Percentiles rank a stretch among this genome's conserved stretches.
phyloP scores from a whole-genome alignment of 2,888 invertebrate species.

The Pogonocherus hispidulus region DNA sequence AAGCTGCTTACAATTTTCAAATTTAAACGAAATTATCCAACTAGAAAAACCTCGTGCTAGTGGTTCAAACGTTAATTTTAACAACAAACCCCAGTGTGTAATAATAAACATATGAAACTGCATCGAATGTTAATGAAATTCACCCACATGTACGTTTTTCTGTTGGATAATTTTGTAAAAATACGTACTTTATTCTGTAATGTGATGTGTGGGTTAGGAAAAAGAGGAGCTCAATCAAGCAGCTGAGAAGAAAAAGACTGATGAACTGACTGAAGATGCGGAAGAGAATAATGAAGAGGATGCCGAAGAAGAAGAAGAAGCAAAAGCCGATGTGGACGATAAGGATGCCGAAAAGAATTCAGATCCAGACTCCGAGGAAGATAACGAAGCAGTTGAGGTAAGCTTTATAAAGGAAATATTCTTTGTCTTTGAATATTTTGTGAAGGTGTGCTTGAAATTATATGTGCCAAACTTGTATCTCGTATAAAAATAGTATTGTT shows the following conservation, averaged over 20 bases:
- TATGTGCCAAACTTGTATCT: too few species aligned
- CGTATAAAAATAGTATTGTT: too few species aligned
- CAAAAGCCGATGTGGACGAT: constrained; percentile 63
- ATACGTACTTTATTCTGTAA: not conserved
- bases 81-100: too few species aligned
- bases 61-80: too few species aligned
- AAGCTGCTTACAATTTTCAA: not conserved
- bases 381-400: constrained; percentile 57
- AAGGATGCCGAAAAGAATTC: constrained; percentile 61
- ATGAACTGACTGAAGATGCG: constrained; percentile 77
- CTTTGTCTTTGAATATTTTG: too few species aligned
- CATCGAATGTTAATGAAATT: too few species aligned
- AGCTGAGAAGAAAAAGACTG: constrained; percentile 80
- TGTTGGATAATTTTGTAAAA: not conserved
- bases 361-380: constrained; percentile 59
- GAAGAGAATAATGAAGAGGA: constrained; percentile 63
- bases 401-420: too few species aligned
- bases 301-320: constrained; percentile 64
- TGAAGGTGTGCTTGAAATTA: too few species aligned
- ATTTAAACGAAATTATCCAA: not conserved
- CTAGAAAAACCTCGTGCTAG: not conserved
- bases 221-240: constrained; percentile 69
- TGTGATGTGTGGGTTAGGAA: constrained; percentile 56
- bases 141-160: too few species aligned
- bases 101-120: too few species aligned